Percentiles rank a stretch among this genome's conserved stretches.
phyloP scores from a whole-genome alignment of 2,797 vertebrate species.

The Mastacembelus armatus region DNA sequence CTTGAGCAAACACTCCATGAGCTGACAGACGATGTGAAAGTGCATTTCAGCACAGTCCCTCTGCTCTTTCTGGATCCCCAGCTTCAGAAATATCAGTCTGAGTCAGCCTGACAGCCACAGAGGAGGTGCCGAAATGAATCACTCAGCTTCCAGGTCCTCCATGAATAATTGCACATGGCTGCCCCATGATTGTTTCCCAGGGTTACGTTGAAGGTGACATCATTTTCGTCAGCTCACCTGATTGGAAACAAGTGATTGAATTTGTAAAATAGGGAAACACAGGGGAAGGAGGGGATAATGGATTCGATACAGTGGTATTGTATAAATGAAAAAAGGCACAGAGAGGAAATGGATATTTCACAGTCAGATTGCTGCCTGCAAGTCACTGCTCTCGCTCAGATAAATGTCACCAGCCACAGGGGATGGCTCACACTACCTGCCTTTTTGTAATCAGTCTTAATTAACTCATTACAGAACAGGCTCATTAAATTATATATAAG shows the following conservation, averaged over 20 bases:
- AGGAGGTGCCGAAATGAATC: conserved; percentile 31
- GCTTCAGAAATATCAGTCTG: conserved; percentile 33
- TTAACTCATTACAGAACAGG: not conserved
- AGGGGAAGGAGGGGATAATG: conserved; percentile 27
- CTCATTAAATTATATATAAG: not conserved
- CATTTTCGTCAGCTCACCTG: conserved; percentile 11
- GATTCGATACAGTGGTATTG: conserved; percentile 35
- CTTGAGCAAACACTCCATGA: not conserved
- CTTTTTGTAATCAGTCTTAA: not conserved
- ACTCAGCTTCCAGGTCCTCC: not conserved
- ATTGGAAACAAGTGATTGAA: conserved; percentile 13
- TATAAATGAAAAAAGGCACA: conserved; percentile 24
- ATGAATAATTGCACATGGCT: conserved; percentile 14
- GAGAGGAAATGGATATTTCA: conserved; percentile 34
- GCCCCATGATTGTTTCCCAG: not conserved
- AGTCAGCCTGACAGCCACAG: conserved; percentile 37
- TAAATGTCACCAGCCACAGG: conserved; percentile 6
- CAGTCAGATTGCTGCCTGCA: conserved; percentile 7
- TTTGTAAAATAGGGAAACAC: conserved; percentile 22
- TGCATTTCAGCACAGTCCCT: conserved; percentile 21
- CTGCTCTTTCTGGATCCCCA: not conserved
- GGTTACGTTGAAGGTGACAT: conserved; percentile 22
- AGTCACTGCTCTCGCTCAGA: conserved; percentile 11
- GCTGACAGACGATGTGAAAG: conserved; percentile 17
- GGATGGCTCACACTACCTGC: not conserved